Base-by-base conservation (phyloP, 2,113 vertebrate genomes). In the Cryptotis parvus region DNA sequence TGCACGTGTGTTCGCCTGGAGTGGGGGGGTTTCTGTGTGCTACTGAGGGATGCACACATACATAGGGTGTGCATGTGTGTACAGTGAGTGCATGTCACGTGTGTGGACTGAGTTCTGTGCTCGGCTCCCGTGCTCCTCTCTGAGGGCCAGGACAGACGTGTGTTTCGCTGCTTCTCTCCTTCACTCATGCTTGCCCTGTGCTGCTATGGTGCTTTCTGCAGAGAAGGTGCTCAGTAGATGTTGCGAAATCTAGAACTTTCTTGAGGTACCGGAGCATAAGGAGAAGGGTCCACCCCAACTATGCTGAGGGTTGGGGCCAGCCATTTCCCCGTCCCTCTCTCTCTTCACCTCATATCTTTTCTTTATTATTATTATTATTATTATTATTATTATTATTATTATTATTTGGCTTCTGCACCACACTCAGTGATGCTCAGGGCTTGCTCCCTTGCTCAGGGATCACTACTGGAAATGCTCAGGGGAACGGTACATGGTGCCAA, bases 141-240 rank as follows among this genome's bases (percentile, higher is more conserved):
- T 9, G 41, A 39, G 16, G 31, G 9, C 4, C 18, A 35, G 37
- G 29, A 22, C 55, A 12, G 0, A 52, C 27, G 6, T 12, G 15
- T 9, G 0, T 52, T 18, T 26, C 35, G 76, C 33, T 39, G 63
- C 4, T 39, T 33, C 18, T 11, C 9, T 55, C 52, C 52, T 55
- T 55, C 20, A 22, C 18, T 9, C 5, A 15, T 8, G 6, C 22
- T 15, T 29, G 1, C 66, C 55, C 2, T 0, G 80, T 9, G n/a
- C 72, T 16, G 58, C 9, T 5, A 33, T 49, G 3, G 1, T 20
- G 7, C 6, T 1, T 0, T 6, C 14, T 0, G 24, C 37, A 20
- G 8, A 49, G 3, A 1, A 24, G 39, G 27, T 73, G n/a, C 55
- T 45, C 45, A 10, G 0, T 14, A 26, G 58, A 26, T 16, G 22